Evolutionary conservation across 2,888 invertebrate genomes (phyloP), one percentile per base, ranked within the genome.

Genomic region (Callyntrura sp.): DNA sequence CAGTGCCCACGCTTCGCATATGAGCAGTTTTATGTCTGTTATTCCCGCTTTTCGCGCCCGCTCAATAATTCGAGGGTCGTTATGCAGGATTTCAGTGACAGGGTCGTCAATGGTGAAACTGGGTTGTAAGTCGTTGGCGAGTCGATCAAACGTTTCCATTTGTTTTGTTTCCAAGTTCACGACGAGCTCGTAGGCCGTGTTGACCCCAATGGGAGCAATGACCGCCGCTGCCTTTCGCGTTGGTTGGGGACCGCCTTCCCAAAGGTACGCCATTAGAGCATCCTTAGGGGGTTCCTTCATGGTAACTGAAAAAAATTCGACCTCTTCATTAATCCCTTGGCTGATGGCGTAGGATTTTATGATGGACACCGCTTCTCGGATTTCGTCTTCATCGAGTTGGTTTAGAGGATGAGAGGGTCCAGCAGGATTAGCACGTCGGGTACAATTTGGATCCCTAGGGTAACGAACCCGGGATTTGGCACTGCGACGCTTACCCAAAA

Each of bases 121-220:
- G 2, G 90, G 90, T 6, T 84, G 84, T 0, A 73, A 73, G 2
- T 79, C 83, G 4, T 28, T 12, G 0, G 87, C 87, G 9, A 70
- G n/a, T 8, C 43, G n/a, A 5, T 11, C 35, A 1, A 43, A 70
- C 11, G 8, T 6, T 57, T 88, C 88, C 9, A 88, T 55, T 48
- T 90, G 78, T 6, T 85, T 82, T 23, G 20, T 11, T 43, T 90
- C 90, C 35, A 91, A 86, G 23, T 86, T 90, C 45, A 87, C 83
- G 6, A 45, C 28, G 0, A 76, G 60, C 20, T 90, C 87, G 23
- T 82, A 83, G 0, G 65, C 76, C 5, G 45, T 20, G 28, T 76
- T 76, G 9, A 62, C n/a, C 1, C 76, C 85, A n/a, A 17, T 57
- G 0, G 70, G 65, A 11, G 85, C 73, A 0, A 85, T n/a, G 0